Evolutionary conservation across 1,140 invertebrate genomes (phyloP).

Genomic region (Anastrepha ludens): DNA sequence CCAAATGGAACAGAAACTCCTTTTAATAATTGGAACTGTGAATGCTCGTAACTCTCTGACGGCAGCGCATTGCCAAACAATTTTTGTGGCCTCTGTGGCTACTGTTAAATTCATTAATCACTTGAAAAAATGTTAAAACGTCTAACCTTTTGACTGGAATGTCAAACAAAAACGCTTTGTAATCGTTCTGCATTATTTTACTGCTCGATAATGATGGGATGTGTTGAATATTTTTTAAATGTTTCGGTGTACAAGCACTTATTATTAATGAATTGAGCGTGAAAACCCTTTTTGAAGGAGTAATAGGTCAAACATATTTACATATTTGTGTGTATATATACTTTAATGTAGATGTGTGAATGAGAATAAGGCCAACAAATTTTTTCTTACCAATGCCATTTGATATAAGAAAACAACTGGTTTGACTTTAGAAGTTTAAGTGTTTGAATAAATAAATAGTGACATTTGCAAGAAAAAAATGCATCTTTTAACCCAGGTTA

Average conservation of each 20-base stretch:
- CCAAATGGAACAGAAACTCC: neutral
- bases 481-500: no score
- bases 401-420: no score
- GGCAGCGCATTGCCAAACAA: neutral
- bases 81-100: neutral
- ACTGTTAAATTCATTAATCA: conserved; percentile 51
- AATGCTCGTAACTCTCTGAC: neutral
- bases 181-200: conserved; percentile 43
- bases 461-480: no score
- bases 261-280: conserved; percentile 48
- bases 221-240: conserved; percentile 28
- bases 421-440: no score
- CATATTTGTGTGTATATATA: neutral
- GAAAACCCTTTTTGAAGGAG: neutral
- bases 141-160: conserved; percentile 29
- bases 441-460: no score
- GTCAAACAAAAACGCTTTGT: conserved; percentile 53
- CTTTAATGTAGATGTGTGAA: no score
- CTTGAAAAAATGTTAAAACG: conserved; percentile 30
- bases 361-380: no score
- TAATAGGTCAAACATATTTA: neutral
- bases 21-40: conserved; percentile 40
- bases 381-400: no score
- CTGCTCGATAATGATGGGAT: conserved; percentile 35
- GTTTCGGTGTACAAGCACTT: neutral